A percentile compares a stretch with the other conserved stretches of the same genome.
These are phyloP conservation scores for Scrobipalpa costella DNA, from an alignment of 2,888 invertebrate species.

Conservation along the genomic window DNA sequence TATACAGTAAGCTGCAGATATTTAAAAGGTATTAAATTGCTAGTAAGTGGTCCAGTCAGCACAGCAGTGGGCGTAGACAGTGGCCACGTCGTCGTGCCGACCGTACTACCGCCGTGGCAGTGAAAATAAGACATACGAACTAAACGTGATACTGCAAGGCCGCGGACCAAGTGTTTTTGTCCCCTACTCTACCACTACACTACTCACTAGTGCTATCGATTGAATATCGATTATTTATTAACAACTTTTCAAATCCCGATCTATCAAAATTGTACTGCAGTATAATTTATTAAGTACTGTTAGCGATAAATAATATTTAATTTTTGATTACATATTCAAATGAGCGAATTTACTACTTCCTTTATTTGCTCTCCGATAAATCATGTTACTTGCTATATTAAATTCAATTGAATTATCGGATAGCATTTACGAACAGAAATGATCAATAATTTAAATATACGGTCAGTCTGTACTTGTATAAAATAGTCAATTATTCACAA, in stretches of 20 bases:
- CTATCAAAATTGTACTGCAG: not conserved
- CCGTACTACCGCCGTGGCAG: constrained; percentile 42
- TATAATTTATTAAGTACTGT: constrained; percentile 13
- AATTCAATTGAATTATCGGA: not conserved
- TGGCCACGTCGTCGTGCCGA: too few relatives aligned
- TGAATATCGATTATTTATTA: constrained; percentile 18
- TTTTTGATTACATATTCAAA: not conserved
- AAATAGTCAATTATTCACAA: constrained; percentile 5
- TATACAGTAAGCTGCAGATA: too few relatives aligned
- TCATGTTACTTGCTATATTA: not conserved
- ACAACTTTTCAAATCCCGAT: constrained; percentile 2
- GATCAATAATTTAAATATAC: not conserved
- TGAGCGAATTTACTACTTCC: not conserved
- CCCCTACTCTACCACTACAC: not conserved
- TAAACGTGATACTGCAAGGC: constrained; percentile 16
- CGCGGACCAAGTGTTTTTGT: not conserved
- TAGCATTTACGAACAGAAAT: not conserved
- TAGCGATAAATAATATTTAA: not conserved
- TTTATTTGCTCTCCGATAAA: constrained; percentile 19
- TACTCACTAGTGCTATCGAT: not conserved
- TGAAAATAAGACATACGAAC: constrained; percentile 40
- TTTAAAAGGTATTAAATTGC: too few relatives aligned
- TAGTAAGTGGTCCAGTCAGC: not conserved
- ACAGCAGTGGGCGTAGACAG: not conserved
- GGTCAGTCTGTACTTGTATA: not conserved